Base-by-base conservation (phyloP, 2,797 vertebrate genomes). In the Balearica regulorum region DNA sequence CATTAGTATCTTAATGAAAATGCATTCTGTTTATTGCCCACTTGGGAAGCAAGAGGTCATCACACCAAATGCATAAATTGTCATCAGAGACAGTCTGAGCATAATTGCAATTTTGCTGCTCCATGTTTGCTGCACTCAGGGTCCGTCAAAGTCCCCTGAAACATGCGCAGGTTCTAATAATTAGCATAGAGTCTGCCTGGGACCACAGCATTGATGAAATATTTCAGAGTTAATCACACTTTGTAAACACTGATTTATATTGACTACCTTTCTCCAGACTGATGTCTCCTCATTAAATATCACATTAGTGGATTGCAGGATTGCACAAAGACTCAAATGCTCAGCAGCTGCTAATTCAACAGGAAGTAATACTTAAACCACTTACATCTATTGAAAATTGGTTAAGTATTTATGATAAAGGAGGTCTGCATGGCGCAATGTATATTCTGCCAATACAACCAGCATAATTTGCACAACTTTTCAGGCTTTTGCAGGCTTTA, bases 161-260 rank as follows among this genome's bases (percentile, higher is more conserved):
- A 98, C 97, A 97, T 65, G 94, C 12, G 58, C 96, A 83, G 97
- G 97, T 98, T 97, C 98, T 95, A 87, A 96, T 98, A 99, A 99
- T 99, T 99, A 99, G 98, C 98, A 98, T 97, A 98, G 96, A 98
- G 98, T 94, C 98, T 98, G 98, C 97, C 98, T 98, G 98, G 98
- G 98, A 98, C 98, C 97, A 95, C 97, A 97, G 97, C 98, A 98
- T 97, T 98, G 98, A 99, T 98, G 98, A 98, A 98, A 99, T 98
- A 99, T 99, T 99, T 99, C 98, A 98, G 98, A 99, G 98, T 98
- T 99, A 98, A 99, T 99, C 98, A 98, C 98, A 99, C 98, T 99
- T 98, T 97, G 99, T 99, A 99, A 99, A 99, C 99, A 99, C 99
- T 99, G 99, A 99, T 99, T 99, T 98, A 99, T 99, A 99, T 99